Evolutionary conservation across 1,140 invertebrate species (phyloP), one percentile per base, ranked within the genome.

Genomic region (Drosophila navojoa): DNA sequence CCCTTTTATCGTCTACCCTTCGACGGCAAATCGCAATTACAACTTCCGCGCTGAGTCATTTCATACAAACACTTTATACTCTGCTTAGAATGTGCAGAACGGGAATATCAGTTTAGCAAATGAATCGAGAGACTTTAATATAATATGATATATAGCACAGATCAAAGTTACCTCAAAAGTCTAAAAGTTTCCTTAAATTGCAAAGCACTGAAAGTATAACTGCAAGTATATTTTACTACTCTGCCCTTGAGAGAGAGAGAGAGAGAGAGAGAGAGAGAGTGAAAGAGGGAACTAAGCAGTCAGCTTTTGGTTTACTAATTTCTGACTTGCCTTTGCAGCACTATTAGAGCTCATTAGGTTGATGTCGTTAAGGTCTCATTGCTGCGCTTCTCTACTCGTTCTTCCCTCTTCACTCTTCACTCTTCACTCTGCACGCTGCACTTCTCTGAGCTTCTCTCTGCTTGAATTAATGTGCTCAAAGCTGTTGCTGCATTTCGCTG

Each of bases 21-120:
- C 42, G 32, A 10, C 29, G 25, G 16, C 58, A 69, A 73, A 73
- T 42, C 71, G 76, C 76, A 74, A 82, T 82, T 89, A 89, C 72
- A 82, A 79, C 72, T 77, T 87, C 79, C 82, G 82, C 52, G 60
- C 54, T 89, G 79, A 82, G 50, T 87, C 79, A 79, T 60, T 55
- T 55, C 11, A 29, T 15, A 44, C n/a, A 16, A 11, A 53, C 27
- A 32, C 25, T 19, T 0, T 47, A 58, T 35, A 49, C 49, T 27
- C 22, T 52, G 25, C 13, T 9, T 32, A 15, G 25, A 27, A 15
- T 27, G 6, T 1, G n/a, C 16, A 7, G 1, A 5, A 1, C 15
- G n/a, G 27, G 52, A 9, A 25, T 50, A 15, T 49, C 13, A 4
- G 22, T 9, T 29, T 29, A 29, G 4, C 27, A 29, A 0, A 0